A percentile compares a stretch with the other conserved stretches of the same genome.
Evolutionary conservation across 2,797 vertebrate genomes (phyloP).

Genomic region (Momotus momota): DNA sequence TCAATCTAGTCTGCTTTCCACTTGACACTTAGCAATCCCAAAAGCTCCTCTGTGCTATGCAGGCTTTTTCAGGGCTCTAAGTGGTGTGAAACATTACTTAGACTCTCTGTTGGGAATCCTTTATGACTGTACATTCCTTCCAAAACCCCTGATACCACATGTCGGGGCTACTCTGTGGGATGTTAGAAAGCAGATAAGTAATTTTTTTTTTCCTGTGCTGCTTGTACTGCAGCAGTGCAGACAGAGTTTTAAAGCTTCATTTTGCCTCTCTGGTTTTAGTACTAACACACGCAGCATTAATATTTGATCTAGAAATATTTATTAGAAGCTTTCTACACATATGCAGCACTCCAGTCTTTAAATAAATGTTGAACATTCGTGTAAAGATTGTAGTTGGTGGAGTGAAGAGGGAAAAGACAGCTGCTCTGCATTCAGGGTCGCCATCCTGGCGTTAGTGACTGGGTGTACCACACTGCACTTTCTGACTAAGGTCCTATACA

Average conservation of each 20-base stretch:
- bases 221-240: not conserved
- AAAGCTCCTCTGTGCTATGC: not conserved
- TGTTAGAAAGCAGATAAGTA: conserved; percentile 12
- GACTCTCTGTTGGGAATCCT: not conserved
- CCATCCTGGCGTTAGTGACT: not conserved
- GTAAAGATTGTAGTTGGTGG: not conserved
- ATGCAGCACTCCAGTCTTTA: not conserved
- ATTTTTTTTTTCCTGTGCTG: not conserved
- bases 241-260: conserved; percentile 2
- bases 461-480: not conserved
- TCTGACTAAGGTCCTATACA: not conserved
- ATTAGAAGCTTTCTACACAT: not conserved
- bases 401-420: not conserved
- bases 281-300: not conserved
- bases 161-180: not conserved
- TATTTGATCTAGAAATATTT: conserved; percentile 28
- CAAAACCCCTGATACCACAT: not conserved
- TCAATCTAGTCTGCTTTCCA: not conserved
- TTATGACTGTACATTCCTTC: not conserved
- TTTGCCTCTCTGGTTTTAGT: not conserved
- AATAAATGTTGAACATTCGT: not conserved
- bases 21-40: not conserved
- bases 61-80: not conserved
- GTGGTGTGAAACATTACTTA: not conserved
- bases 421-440: not conserved